Percentiles rank a stretch among this genome's conserved stretches.
These are phyloP conservation scores for Esperia sulphurella DNA, from an alignment of 2,888 invertebrate genomes.

Conservation along the genomic window DNA sequence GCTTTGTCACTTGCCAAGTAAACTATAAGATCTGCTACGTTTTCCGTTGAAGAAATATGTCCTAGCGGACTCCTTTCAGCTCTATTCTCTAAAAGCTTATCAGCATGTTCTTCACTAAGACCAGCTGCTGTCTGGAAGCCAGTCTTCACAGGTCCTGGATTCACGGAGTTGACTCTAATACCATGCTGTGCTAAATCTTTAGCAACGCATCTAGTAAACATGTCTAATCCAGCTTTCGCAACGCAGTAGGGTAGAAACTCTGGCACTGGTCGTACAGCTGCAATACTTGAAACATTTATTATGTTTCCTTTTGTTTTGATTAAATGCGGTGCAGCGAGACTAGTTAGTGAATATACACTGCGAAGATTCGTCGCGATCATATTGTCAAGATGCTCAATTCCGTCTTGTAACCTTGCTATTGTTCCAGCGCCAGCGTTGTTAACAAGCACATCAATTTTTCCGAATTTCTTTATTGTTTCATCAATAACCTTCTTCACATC, in stretches of 20 bases:
- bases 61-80: conserved; percentile 4
- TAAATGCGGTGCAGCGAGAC: conserved; percentile 15
- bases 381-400: conserved; percentile 16
- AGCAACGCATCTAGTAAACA: conserved; percentile 84
- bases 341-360: conserved; percentile 15
- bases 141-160: conserved; percentile 25
- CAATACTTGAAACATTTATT: conserved; percentile 22
- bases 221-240: conserved; percentile 86
- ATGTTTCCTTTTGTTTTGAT: conserved; percentile 22
- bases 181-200: conserved; percentile 76
- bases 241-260: conserved; percentile 70
- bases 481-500: conserved; percentile 18
- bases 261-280: neutral
- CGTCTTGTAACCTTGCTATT: conserved; percentile 10
- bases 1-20: conserved; percentile 19
- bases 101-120: neutral
- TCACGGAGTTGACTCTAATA: conserved; percentile 83
- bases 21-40: conserved; percentile 14
- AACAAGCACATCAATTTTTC: conserved; percentile 21
- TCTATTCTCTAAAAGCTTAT: neutral
- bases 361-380: conserved; percentile 19
- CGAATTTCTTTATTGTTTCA: conserved; percentile 16
- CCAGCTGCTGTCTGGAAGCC: neutral
- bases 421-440: conserved; percentile 20
- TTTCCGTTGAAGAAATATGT: conserved; percentile 8